Base-by-base conservation (phyloP, 2,888 invertebrate species). In the Tricholauxania praeusta region DNA sequence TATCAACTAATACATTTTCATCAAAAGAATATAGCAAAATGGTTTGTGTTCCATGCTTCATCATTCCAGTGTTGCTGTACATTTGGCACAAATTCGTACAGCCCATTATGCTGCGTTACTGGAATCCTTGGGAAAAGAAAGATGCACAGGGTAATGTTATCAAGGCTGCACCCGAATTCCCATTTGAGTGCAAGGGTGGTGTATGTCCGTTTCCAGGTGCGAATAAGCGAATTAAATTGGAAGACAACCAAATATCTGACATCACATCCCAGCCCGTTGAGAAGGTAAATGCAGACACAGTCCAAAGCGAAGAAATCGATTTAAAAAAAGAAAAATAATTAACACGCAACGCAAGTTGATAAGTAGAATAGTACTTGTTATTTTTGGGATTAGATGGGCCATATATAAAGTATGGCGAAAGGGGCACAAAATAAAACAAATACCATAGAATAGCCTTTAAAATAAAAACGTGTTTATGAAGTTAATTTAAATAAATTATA, bases 1-100 rank as follows among this genome's bases (percentile, higher is more conserved):
- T 39, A 10, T 1, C 7, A 39, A 49, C 32, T 55, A 48, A 65
- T 55, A 8, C 15, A 17, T 47, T 39, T 48, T 19, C 53, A 51
- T 49, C 59, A 15, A 64, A 8, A n/a, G 12, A 39, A 22, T 28
- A 28, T 28, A 14, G 1, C 62, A 88, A 83, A 79, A 93, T 94
- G 94, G 94, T 93, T 79, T 96, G 96, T 84, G 90, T 96, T 74
- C 95, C 96, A 22, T 96, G 96, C 85, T 93, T 96, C 80, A 91
- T 95, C 76, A 92, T 96, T 84, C 96, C 96, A 2, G 87, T 95
- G 74, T 88, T 96, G 60, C 89, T 96, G 15, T 93, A 93, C 81
- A 89, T 96, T 75, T 96, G 95, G 92, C 94, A 95, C 85, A 93
- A 92, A 83, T 93, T 94, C 81, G 89, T 96, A 75, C 95, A 96